Percentiles rank a stretch among this genome's conserved stretches.
phyloP scores from a whole-genome alignment of 2,797 vertebrate genomes.

The Pristis pectinata region DNA sequence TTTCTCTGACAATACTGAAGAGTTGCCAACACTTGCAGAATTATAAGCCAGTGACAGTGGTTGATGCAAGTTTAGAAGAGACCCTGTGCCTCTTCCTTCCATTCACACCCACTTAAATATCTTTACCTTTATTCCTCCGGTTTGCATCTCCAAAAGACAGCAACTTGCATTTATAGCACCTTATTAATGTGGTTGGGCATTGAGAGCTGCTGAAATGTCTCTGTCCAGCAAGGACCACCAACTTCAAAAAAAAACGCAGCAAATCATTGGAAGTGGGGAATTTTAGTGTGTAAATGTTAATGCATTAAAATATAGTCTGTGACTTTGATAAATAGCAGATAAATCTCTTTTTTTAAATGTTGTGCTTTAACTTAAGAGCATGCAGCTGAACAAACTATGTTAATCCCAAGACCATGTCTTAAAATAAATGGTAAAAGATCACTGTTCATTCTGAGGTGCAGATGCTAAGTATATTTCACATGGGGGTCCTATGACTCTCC shows the following conservation, averaged over 20 bases:
- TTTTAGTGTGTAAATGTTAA: background rate
- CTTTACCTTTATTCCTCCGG: background rate
- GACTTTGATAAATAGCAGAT: background rate
- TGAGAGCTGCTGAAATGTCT: background rate
- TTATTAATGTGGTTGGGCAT: background rate
- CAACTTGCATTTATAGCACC: background rate
- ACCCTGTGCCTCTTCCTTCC: background rate
- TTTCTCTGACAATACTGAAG: background rate
- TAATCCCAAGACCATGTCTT: slow-evolving; percentile 34
- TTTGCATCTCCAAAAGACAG: background rate
- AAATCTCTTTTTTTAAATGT: background rate
- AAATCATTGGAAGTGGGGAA: background rate
- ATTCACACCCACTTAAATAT: background rate
- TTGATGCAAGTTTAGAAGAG: background rate
- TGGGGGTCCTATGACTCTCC: background rate
- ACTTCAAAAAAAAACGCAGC: background rate
- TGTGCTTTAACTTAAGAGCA: background rate
- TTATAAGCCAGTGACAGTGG: background rate
- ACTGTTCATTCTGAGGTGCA: slow-evolving; percentile 1
- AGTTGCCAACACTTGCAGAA: background rate
- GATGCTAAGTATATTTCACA: slow-evolving; percentile 34
- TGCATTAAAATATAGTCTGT: background rate
- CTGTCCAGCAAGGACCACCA: background rate
- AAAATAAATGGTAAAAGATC: slow-evolving; percentile 34
- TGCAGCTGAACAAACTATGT: slow-evolving; percentile 30